Percentiles rank a stretch among this genome's conserved stretches.
Evolutionary conservation across 2,113 vertebrate genomes (phyloP).

Genomic region (Ceratotherium simum): DNA sequence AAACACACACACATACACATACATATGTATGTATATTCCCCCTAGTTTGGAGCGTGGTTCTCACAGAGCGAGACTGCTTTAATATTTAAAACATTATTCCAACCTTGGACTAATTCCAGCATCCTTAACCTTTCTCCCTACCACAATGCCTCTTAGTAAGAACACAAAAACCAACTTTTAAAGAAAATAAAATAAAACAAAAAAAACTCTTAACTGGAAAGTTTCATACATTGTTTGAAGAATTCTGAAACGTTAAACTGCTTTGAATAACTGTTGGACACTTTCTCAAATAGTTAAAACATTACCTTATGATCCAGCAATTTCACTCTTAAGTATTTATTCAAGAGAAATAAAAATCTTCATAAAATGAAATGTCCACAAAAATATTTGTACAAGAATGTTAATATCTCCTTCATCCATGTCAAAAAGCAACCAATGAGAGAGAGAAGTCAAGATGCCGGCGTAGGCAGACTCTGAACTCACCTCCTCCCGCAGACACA

Average conservation of each 20-base stretch:
- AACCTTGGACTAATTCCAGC: neutral
- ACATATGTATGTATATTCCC: neutral
- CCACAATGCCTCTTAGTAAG: neutral
- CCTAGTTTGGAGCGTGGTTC: neutral
- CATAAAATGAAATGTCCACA: neutral
- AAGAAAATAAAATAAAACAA: neutral
- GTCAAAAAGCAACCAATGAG: too few species aligned
- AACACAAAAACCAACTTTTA: neutral
- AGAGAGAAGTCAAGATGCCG: too few species aligned
- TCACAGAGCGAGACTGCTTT: neutral
- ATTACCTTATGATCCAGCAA: neutral
- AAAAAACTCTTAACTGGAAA: neutral
- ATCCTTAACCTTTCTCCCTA: neutral
- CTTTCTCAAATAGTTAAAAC: neutral
- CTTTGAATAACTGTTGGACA: neutral
- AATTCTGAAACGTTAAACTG: neutral
- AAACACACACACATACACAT: too few species aligned
- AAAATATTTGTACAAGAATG: neutral
- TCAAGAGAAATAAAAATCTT: neutral
- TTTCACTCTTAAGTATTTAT: neutral
- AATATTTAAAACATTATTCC: neutral
- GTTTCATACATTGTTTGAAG: neutral
- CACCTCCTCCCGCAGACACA: too few species aligned
- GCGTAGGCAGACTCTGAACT: too few species aligned
- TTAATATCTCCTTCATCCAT: neutral